These are phyloP conservation scores for Paracyclopina nana DNA, from an alignment of 1,140 invertebrate genomes.

Conservation along the genomic window DNA sequence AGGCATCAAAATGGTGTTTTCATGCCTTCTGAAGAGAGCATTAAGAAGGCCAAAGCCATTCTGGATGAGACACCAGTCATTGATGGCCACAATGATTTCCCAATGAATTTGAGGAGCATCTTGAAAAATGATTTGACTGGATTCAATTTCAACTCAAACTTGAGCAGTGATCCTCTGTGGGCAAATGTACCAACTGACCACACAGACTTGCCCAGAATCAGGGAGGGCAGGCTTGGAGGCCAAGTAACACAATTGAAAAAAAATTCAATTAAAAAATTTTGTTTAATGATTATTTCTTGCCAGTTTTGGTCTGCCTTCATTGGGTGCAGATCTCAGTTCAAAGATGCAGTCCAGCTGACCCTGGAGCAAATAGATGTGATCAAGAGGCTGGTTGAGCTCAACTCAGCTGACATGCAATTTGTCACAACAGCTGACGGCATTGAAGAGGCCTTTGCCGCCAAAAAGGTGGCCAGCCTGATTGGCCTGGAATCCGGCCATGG, in stretches of 20 bases:
- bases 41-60: background rate
- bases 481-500: slow-evolving; percentile 43
- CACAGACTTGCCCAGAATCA: slow-evolving; percentile 33
- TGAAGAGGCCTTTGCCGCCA: slow-evolving; percentile 45
- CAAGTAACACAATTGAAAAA: too few species aligned
- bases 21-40: background rate
- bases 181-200: slow-evolving; percentile 28
- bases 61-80: background rate
- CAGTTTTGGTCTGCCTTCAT: slow-evolving; percentile 29
- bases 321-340: slow-evolving; percentile 24
- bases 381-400: slow-evolving; percentile 24
- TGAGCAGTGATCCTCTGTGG: background rate
- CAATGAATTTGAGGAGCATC: background rate
- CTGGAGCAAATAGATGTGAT: slow-evolving; percentile 29
- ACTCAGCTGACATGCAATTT: slow-evolving; percentile 24
- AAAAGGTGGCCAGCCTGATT: slow-evolving; percentile 47
- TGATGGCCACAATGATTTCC: slow-evolving; percentile 5
- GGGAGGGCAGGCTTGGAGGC: slow-evolving; percentile 33
- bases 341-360: slow-evolving; percentile 25
- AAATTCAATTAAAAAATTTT: too few species aligned
- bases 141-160: slow-evolving; percentile 2
- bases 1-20: too few species aligned
- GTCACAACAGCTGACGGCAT: slow-evolving; percentile 36
- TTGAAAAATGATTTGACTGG: slow-evolving; percentile 3
- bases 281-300: background rate